These are phyloP conservation scores for Oegoconia quadripuncta DNA, from an alignment of 2,888 invertebrate species.

Conservation along the genomic window DNA sequence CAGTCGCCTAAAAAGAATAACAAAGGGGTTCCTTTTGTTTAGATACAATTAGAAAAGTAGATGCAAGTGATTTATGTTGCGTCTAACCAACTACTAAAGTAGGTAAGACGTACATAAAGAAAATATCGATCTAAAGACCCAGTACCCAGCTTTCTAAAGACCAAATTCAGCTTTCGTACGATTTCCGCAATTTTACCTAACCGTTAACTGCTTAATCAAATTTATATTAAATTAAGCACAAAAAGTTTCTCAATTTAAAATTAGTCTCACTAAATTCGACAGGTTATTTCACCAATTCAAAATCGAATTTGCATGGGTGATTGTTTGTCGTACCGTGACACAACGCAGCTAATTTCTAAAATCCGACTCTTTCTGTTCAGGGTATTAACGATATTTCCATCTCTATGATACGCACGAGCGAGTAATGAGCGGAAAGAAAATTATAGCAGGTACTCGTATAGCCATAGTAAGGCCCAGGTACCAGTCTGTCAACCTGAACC, in stretches of 20 bases:
- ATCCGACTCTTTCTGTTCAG: not conserved
- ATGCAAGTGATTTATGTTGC: not conserved
- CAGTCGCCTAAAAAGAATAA: no score
- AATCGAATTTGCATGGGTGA: constrained; percentile 2
- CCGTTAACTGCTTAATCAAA: not conserved
- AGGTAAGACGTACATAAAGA: no score
- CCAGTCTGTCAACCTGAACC: not conserved
- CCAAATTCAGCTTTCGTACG: not conserved
- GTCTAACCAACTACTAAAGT: no score
- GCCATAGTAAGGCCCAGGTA: not conserved
- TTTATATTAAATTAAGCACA: not conserved
- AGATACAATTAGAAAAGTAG: not conserved
- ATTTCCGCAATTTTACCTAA: not conserved
- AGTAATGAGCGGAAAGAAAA: constrained; percentile 3
- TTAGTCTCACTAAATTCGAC: not conserved
- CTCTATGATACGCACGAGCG: constrained; percentile 1
- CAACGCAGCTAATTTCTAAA: constrained; percentile 3
- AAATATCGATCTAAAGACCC: not conserved
- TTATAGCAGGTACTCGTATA: not conserved
- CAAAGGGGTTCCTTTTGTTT: constrained; percentile 3
- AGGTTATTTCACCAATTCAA: constrained; percentile 2
- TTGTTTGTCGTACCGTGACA: not conserved
- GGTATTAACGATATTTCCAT: not conserved
- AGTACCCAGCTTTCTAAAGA: not conserved
- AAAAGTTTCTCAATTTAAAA: not conserved